Conservation (phyloP, 2,113 vertebrate genomes). For the Caloenas nicobarica region DNA sequence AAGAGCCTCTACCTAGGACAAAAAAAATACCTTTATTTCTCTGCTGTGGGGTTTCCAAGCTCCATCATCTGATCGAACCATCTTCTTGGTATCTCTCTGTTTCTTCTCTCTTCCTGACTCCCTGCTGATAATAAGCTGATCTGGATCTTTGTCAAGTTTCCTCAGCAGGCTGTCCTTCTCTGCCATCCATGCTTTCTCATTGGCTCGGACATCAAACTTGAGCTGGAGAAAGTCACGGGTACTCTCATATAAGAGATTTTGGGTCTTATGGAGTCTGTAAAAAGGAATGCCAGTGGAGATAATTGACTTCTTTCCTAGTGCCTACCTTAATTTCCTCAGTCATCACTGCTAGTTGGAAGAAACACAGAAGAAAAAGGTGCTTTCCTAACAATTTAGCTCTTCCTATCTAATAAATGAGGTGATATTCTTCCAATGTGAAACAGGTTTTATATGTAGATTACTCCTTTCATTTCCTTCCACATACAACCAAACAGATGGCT, state of each 20-base stretch:
- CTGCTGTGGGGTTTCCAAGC: conserved; percentile 68
- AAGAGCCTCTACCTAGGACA: neutral
- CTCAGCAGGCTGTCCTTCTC: conserved; percentile 89
- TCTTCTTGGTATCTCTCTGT: neutral
- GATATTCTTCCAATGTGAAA: neutral
- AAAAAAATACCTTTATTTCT: conserved; percentile 82
- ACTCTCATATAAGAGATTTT: conserved; percentile 89
- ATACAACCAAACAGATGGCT: neutral
- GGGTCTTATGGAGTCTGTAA: conserved; percentile 84
- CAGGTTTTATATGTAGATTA: neutral
- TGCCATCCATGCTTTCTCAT: conserved; percentile 91
- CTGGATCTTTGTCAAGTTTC: conserved; percentile 76
- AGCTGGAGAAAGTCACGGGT: conserved; percentile 91
- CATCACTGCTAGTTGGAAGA: neutral
- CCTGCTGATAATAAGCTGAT: neutral
- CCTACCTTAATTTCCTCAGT: neutral
- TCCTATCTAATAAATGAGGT: neutral
- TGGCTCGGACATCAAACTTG: conserved; percentile 83
- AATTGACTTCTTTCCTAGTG: neutral
- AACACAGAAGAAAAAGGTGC: neutral
- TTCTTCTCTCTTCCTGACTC: neutral
- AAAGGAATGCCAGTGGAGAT: neutral
- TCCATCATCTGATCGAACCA: conserved; percentile 43
- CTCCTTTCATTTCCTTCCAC: neutral
- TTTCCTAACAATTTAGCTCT: neutral